Percentiles rank a stretch among this genome's conserved stretches.
Evolutionary conservation across 2,888 invertebrate genomes (phyloP).

Genomic region (Yponomeuta evonymella): DNA sequence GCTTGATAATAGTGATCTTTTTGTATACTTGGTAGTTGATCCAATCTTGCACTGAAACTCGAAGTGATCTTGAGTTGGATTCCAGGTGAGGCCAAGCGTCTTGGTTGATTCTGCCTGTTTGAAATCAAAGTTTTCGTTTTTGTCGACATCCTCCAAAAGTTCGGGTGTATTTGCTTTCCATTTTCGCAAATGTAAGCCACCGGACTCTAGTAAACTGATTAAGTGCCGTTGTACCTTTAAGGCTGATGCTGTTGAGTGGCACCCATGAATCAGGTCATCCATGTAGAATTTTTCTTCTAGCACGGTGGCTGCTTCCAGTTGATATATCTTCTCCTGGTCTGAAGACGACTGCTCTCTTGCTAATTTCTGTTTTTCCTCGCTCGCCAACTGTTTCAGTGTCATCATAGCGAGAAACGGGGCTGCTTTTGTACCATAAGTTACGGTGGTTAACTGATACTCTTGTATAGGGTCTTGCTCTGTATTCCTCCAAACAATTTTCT

Average conservation of each 20-base stretch:
- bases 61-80: constrained; percentile 10
- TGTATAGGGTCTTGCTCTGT: background rate
- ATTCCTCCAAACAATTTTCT: constrained; percentile 14
- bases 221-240: no score
- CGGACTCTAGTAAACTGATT: no score
- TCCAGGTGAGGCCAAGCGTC: constrained; percentile 9
- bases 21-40: background rate
- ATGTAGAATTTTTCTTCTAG: no score
- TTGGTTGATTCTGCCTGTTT: constrained; percentile 1
- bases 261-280: no score
- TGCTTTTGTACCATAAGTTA: constrained; percentile 12
- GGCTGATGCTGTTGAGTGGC: no score
- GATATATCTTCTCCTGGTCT: no score
- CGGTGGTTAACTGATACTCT: constrained; percentile 11
- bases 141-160: background rate
- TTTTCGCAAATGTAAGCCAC: no score
- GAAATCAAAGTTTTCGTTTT: constrained; percentile 9
- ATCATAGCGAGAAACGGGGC: constrained; percentile 12
- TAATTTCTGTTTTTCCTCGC: constrained; percentile 2
- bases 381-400: constrained; percentile 9
- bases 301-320: background rate
- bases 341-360: no score
- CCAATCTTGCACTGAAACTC: background rate
- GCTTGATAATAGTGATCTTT: constrained; percentile 11
- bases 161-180: no score